These are phyloP conservation scores for Bombus consobrinus DNA, from an alignment of 1,140 invertebrate species.

Conservation along the genomic window DNA sequence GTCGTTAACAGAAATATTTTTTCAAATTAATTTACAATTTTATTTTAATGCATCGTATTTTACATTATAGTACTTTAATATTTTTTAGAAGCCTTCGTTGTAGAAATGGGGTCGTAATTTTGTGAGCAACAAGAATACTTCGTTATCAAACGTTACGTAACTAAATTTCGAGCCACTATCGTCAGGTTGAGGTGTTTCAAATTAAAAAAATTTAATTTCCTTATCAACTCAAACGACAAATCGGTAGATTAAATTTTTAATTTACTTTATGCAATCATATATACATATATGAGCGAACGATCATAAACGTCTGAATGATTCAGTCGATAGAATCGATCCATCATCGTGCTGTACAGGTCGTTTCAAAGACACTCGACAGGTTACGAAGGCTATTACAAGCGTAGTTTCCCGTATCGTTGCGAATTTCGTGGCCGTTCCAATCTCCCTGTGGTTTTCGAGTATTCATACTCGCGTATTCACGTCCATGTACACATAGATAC, in stretches of 20 bases:
- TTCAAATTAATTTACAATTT: neutral
- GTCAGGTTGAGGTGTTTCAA: neutral
- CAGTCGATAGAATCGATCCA: neutral
- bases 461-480: conserved; percentile 1
- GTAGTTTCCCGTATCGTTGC: neutral
- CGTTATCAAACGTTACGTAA: neutral
- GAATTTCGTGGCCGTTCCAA: conserved; percentile 46
- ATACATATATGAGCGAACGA: neutral
- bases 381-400: neutral
- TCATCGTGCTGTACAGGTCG: neutral
- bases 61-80: neutral
- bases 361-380: neutral
- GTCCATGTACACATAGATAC: neutral
- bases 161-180: neutral
- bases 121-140: neutral
- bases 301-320: neutral
- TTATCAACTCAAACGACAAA: neutral
- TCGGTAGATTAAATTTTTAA: neutral
- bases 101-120: too few relatives aligned
- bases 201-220: neutral
- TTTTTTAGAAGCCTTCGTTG: neutral
- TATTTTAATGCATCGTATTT: neutral
- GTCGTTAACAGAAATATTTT: neutral
- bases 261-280: neutral
- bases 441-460: conserved; percentile 56